phyloP scores from a whole-genome alignment of 2,113 vertebrate species.

The Serilophus lunatus region DNA sequence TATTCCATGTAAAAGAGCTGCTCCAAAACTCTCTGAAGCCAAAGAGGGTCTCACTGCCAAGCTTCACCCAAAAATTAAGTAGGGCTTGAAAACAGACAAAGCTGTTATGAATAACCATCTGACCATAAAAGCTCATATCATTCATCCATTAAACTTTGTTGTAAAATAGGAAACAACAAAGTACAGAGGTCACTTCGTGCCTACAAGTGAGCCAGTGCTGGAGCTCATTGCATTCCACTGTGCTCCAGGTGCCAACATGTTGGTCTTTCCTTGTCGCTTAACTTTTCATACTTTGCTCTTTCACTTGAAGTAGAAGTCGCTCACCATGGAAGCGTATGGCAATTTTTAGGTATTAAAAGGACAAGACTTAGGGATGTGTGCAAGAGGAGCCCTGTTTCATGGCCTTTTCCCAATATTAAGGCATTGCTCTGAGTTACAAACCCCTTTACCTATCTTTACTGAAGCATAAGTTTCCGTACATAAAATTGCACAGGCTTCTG shows the following conservation, averaged over 20 bases:
- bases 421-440: background rate
- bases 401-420: background rate
- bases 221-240: accelerated
- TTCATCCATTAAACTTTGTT: background rate
- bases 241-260: accelerated
- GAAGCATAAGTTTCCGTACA: background rate
- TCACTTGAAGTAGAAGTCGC: background rate
- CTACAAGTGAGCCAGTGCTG: accelerated
- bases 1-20: accelerated
- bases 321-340: accelerated
- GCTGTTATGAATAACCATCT: background rate
- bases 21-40: background rate
- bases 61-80: background rate
- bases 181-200: accelerated
- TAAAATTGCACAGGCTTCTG: background rate
- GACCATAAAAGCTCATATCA: background rate
- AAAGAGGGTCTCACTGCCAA: background rate
- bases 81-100: background rate
- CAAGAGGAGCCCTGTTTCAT: background rate
- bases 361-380: background rate
- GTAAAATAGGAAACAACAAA: background rate
- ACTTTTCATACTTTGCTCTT: background rate
- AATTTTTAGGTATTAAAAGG: background rate
- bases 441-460: accelerated
- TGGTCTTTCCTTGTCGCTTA: background rate